Base-by-base conservation (phyloP, 2,113 vertebrate genomes). In the Mesitornis unicolor region DNA sequence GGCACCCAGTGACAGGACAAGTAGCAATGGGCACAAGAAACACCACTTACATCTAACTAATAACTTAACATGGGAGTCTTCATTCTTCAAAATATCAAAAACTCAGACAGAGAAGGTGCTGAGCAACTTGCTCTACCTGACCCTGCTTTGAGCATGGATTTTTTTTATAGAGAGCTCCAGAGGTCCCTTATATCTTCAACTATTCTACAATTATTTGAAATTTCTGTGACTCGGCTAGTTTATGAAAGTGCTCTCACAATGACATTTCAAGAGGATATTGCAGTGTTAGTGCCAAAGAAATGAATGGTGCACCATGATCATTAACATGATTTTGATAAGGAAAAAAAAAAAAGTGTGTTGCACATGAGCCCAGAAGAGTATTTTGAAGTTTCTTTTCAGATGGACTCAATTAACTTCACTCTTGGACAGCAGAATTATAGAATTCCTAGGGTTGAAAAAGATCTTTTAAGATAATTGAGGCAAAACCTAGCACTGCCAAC, bases 361-460 rank as follows among this genome's bases (percentile, higher is more conserved):
- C 24, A 14, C 43, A 38, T 0, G 2, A 89, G 40, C 20, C 21
- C 36, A 76, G 28, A 20, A 80, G 1, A 69, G 31, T 29, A 86
- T 10, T 22, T 22, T 35, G n/a, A 68, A 68, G 16, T 28, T 73
- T 76, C 13, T 33, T 53, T 88, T 59, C 61, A 50, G 22, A 25
- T 18, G 12, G 51, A 75, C 9, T 33, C 42, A 57, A 67, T 17
- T 70, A 20, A 67, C 42, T 70, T 84, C 33, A 60, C 20, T 16
- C 29, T 59, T 75, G 35, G 24, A 57, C 0, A 68, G 38, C 0
- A 82, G n/a, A n/a, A n/a, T n/a, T n/a, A n/a, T n/a, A n/a, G n/a
- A n/a, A n/a, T n/a, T n/a, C n/a, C n/a, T n/a, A n/a, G n/a, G n/a
- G n/a, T n/a, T n/a, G n/a, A n/a, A n/a, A n/a, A n/a, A n/a, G n/a